Conservation (phyloP, 2,888 invertebrate species). For the Eupithecia tripunctaria region DNA sequence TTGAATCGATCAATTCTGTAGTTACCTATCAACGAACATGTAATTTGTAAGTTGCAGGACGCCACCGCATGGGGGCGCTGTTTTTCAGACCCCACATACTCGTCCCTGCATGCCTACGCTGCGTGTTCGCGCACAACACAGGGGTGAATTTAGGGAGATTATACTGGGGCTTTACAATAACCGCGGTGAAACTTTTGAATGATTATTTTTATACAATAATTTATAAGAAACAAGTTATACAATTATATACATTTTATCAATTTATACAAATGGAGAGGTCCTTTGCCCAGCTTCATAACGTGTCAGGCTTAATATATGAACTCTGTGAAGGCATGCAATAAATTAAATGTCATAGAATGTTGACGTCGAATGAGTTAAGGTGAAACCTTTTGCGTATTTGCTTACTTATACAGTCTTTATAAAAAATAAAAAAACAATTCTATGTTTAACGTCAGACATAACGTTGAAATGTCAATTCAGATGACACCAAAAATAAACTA, state of each 20-base stretch:
- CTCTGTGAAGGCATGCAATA: too few species aligned
- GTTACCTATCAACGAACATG: background rate
- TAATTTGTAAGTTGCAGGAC: slow-evolving; percentile 8
- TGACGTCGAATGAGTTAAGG: background rate
- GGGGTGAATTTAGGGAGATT: slow-evolving; percentile 7
- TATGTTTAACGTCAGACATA: too few species aligned
- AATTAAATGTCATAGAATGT: background rate
- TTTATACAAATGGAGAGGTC: background rate
- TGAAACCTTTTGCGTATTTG: background rate
- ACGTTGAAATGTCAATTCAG: too few species aligned
- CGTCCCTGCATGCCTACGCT: slow-evolving; percentile 31
- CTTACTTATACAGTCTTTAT: too few species aligned
- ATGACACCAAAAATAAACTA: too few species aligned
- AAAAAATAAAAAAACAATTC: too few species aligned
- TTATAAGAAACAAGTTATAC: too few species aligned
- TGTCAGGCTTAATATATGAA: too few species aligned
- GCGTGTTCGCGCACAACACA: slow-evolving; percentile 6
- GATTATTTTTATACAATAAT: background rate
- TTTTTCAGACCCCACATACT: slow-evolving; percentile 31
- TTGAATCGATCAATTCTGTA: background rate
- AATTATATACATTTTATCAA: too few species aligned
- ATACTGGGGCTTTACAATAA: slow-evolving; percentile 1
- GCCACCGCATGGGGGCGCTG: slow-evolving; percentile 28
- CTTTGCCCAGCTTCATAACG: too few species aligned
- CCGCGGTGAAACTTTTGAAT: background rate